A percentile compares a stretch with the other conserved stretches of the same genome.
phyloP scores from a whole-genome alignment of 2,113 vertebrate species.

The Tonatia bakeri region DNA sequence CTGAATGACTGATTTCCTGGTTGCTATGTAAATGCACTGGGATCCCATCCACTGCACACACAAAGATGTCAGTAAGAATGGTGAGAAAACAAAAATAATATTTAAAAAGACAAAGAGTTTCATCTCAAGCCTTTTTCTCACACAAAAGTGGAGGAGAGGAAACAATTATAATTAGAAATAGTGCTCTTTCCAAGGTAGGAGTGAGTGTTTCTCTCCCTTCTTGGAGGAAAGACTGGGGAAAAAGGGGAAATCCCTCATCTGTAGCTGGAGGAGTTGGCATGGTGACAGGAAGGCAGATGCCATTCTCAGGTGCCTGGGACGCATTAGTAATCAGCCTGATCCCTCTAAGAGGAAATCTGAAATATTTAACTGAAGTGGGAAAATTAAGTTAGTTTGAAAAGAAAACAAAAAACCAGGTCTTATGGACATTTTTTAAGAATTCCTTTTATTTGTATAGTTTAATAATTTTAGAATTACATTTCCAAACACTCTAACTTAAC shows the following conservation, averaged over 20 bases:
- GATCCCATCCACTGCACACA: conserved; percentile 72
- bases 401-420: not conserved
- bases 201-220: not conserved
- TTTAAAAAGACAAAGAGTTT: conserved; percentile 9
- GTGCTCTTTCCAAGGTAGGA: not conserved
- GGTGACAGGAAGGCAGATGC: conserved; percentile 56
- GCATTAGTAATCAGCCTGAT: not conserved
- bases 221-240: not conserved
- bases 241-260: conserved; percentile 42
- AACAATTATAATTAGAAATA: not conserved
- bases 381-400: not conserved
- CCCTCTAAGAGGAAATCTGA: conserved; percentile 30
- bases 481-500: not conserved
- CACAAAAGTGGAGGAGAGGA: conserved; percentile 3
- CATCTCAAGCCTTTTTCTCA: not conserved
- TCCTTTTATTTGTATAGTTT: not conserved
- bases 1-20: conserved; percentile 84
- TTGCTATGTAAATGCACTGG: conserved; percentile 70
- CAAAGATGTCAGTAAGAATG: conserved; percentile 59
- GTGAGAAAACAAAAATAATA: conserved; percentile 32
- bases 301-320: conserved; percentile 47
- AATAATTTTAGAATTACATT: not conserved
- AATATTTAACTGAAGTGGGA: conserved; percentile 13
- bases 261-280: conserved; percentile 40
- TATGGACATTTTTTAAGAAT: not conserved